Evolutionary conservation across 2,113 vertebrate species (phyloP), one percentile per base, ranked within the genome.

Genomic region (Bos indicus): DNA sequence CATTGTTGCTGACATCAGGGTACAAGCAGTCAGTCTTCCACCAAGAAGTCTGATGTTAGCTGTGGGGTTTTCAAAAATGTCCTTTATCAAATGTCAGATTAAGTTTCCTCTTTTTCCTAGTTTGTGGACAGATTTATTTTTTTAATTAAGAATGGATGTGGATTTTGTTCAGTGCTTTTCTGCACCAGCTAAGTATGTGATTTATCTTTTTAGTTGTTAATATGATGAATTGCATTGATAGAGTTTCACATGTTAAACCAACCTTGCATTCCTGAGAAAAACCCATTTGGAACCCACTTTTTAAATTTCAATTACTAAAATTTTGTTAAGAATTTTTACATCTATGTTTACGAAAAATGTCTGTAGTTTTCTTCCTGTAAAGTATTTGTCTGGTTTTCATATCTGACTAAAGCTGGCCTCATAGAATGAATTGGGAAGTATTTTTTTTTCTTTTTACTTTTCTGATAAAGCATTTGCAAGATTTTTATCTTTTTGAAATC

Each of bases 221-320:
- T 57, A 67, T 57, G 23, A 52, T 88, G 3, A 91, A 88, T 57
- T 85, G 56, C 57, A 60, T 10, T 56, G 56, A 84, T 77, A 56
- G 60, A 54, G 86, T 92, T 97, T 64, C 11, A 8, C 80, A 88
- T 82, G 25, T 80, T 88, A 88, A 95, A 51, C 90, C 17, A 94
- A 90, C 93, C 64, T 96, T 89, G 46, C 16, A 64, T 97, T 95
- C 46, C 26, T 88, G n/a, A 28, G 40, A 85, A 84, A 84, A 84
- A 7, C n/a, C 19, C 40, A 67, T 23, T 95, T 82, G 30, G 64
- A 89, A 86, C 81, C 36, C 1, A 83, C 40, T 74, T 88, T 95
- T 51, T 82, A 6, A 40, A 48, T 92, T 87, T 7, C 56, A 95
- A 62, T 48, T 90, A 43, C 7, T 71, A 92, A 83, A 30, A 43